Base-by-base conservation (phyloP, 2,888 invertebrate species). In the Pteria penguin region DNA sequence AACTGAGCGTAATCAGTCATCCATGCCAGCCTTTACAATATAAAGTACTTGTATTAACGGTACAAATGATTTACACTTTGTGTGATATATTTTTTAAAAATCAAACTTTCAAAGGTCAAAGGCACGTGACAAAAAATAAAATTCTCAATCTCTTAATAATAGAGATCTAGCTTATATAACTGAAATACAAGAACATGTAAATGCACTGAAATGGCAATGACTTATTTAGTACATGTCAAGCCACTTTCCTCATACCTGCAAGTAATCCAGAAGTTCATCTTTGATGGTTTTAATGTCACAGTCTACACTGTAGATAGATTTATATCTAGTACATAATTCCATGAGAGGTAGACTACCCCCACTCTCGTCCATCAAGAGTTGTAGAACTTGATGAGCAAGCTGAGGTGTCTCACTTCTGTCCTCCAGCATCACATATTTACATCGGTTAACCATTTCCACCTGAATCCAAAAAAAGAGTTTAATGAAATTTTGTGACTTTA, bases 361-460 rank as follows among this genome's bases (percentile, higher is more conserved):
- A 74, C 94, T 93, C 0, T 94, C 93, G 75, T 94, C 94, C 92
- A 95, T 93, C 73, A 95, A 91, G 54, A 95, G 88, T 68, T 94
- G 92, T 86, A 95, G 94, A 70, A 94, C 93, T 78, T 94, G 93
- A 11, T 94, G 86, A 61, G 93, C 93, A 75, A 94, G 88, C 75
- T 93, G 91, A 81, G 93, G 93, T 32, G 93, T 86, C 67, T 92
- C 92, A n/a, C 92, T 92, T 62, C 93, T 92, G 78, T 94, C 94
- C 27, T 94, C 92, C 8, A 94, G 90, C 27, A 93, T 91, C 14
- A 95, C 92, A 73, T 93, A 91, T 33, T 84, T 82, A 27, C 84
- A 84, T 0, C 86, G 83, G 69, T 87, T 83, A 32, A 68, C 93
- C 90, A 92, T 92, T 75, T 94, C 93, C 26, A 94, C 89, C 94